Base-by-base conservation (phyloP, 1,140 invertebrate species). In the Maconellicoccus hirsutus region DNA sequence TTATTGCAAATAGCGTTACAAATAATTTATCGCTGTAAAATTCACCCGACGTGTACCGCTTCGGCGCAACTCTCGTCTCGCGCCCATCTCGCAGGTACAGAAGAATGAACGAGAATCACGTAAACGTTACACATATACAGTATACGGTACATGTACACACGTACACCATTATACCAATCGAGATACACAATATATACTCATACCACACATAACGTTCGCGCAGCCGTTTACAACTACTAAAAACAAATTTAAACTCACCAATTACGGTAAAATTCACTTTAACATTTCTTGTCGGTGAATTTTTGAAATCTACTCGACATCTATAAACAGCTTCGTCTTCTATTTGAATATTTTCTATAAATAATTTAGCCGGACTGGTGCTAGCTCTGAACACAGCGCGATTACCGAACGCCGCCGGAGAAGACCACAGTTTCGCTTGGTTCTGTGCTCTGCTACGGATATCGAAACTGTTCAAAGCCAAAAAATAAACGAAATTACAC, bases 211-310 rank as follows among this genome's bases (percentile, higher is more conserved):
- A n/a, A n/a, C n/a, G n/a, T n/a, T n/a, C n/a, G n/a, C n/a, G n/a
- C n/a, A n/a, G n/a, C n/a, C n/a, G n/a, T n/a, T n/a, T n/a, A n/a
- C 29, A 33, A 33, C 29, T 6, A 33, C 3, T 8, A 52, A 8
- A 19, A 52, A 52, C 6, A 61, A 23, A 66, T 6, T 66, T 8
- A 14, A 10, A 26, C 61, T 89, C 82, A 92, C 90, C 86, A 61
- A 93, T 91, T 74, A 94, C 88, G 70, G 89, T 92, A 71, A 94
- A 86, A 78, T 92, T 92, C 78, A 94, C 86, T 80, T 89, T 89
- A 70, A 88, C 82, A 78, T 93, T 93, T 74, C 89, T 84, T 0
- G 91, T 94, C 0, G 91, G 90, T 0, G 90, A 92, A 78, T 93
- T 91, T 59, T 85, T 85, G 79, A 94, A 94, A 79, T 94, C 92